These are phyloP conservation scores for Nautilus pompilius DNA, from an alignment of 1,140 invertebrate species.

Conservation along the genomic window DNA sequence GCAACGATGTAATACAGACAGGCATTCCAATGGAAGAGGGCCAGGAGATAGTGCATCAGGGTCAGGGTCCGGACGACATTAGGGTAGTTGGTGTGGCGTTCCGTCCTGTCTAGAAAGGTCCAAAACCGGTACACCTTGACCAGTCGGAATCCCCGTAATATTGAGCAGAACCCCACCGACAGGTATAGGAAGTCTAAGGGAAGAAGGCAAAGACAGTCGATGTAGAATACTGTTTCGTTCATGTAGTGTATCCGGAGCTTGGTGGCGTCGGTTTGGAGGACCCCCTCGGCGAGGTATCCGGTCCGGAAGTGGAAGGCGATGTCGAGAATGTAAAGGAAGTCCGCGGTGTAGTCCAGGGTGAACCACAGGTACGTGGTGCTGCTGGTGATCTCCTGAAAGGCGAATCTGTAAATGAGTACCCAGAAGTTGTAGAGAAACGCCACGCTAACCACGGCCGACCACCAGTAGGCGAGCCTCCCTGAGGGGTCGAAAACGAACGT, in stretches of 20 bases:
- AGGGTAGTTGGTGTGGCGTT: conserved; percentile 97
- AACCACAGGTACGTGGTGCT: conserved; percentile 92
- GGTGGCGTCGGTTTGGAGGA: conserved; percentile 89
- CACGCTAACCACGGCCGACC: conserved; percentile 77
- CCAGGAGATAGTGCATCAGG: conserved; percentile 92
- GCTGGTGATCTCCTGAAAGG: conserved; percentile 77
- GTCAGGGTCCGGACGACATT: conserved; percentile 89
- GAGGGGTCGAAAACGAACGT: conserved; percentile 61
- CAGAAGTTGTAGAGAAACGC: conserved; percentile 97
- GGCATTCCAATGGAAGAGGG: conserved; percentile 99
- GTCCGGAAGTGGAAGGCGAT: conserved; percentile 97
- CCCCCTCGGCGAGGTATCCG: conserved; percentile 71
- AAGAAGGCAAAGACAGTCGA: conserved; percentile 95
- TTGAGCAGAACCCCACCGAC: conserved; percentile 96
- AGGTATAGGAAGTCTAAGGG: conserved; percentile 97
- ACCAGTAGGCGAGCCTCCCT: conserved; percentile 56
- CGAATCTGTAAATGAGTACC: conserved; percentile 98
- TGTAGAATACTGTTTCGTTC: conserved; percentile 98
- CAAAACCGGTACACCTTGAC: conserved; percentile 98
- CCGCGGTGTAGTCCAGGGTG: conserved; percentile 92
- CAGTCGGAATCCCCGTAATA: conserved; percentile 91
- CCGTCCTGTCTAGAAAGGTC: conserved; percentile 97
- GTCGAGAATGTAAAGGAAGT: conserved; percentile 93
- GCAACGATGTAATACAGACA: conserved; percentile 80
- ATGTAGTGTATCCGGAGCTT: conserved; percentile 95